These are phyloP conservation scores for Eupleurogrammus muticus DNA, from an alignment of 2,797 vertebrate species.

Conservation along the genomic window DNA sequence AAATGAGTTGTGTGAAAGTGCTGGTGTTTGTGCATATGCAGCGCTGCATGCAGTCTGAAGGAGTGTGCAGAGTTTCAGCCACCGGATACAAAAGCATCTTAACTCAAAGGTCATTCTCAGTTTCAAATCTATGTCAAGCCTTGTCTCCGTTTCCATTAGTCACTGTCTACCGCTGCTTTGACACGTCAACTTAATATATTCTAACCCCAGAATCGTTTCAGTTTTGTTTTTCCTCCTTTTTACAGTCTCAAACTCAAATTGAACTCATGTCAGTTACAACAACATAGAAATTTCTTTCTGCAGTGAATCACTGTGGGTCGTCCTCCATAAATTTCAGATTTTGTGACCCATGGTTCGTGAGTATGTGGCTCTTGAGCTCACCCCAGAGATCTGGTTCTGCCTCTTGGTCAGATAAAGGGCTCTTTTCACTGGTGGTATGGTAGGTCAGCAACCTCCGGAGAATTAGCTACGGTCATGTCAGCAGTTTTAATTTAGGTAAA, in stretches of 20 bases:
- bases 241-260: constrained; percentile 6
- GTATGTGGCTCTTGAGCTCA: constrained; percentile 46
- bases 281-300: constrained; percentile 33
- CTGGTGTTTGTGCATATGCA: constrained; percentile 15
- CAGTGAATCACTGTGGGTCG: constrained; percentile 33
- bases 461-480: constrained; percentile 51
- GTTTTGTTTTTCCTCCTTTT: constrained; percentile 22
- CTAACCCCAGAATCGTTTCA: constrained; percentile 6
- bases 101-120: constrained; percentile 29
- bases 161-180: constrained; percentile 18
- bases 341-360: constrained; percentile 39
- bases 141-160: constrained; percentile 16
- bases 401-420: constrained; percentile 51
- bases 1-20: constrained; percentile 25
- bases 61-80: constrained; percentile 16
- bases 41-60: constrained; percentile 17
- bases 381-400: constrained; percentile 50
- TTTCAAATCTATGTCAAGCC: constrained; percentile 29
- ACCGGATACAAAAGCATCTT: not conserved
- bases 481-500: constrained; percentile 53
- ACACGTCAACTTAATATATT: constrained; percentile 26
- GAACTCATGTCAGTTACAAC: constrained; percentile 11
- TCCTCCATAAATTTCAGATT: constrained; percentile 45
- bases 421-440: constrained; percentile 58
- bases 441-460: constrained; percentile 41